Evolutionary conservation across 2,888 invertebrate species (phyloP), one percentile per base, ranked within the genome.

Genomic region (Atherix ibis): DNA sequence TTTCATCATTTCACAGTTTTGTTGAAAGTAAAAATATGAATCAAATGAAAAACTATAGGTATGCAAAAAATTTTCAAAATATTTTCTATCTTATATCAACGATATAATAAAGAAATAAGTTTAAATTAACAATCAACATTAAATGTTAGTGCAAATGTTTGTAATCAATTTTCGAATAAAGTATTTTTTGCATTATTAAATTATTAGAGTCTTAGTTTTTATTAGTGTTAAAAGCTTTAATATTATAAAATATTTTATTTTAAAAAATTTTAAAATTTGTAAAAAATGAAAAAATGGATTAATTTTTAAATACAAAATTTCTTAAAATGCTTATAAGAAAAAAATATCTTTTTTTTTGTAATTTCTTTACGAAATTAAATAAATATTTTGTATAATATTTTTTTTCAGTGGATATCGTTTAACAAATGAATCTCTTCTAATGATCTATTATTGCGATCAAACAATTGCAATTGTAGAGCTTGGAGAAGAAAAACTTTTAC

Each of bases 381-480:
- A n/a, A n/a, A n/a, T n/a, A n/a, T 13, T 19, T 17, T 17, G 31
- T 27, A n/a, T 27, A 10, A 27, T 27, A n/a, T 25, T 13, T 12
- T 12, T 37, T 31, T 76, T 65, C 58, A 75, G 74, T 41, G 80
- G 79, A 4, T 63, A 70, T 40, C 64, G 78, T 27, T 62, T 74
- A 27, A 64, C 63, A 41, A 71, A 73, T 51, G 73, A 76, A 46
- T 76, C 80, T 3, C 62, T 76, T 34, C 60, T 73, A 40, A 77
- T 79, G 76, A 74, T 82, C 42, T 84, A 82, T 57, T 71, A 72
- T 59, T 71, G 80, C 61, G 85, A 84, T 50, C 80, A 80, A 60
- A 82, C 85, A 2, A 75, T 87, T 27, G 85, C 83, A 2, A 73
- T 87, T 27, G 76, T 83, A 29, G 84, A 85, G 55, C 65, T 84